Conservation (phyloP, 2,888 invertebrate genomes). For the Ctenicera cuprea region DNA sequence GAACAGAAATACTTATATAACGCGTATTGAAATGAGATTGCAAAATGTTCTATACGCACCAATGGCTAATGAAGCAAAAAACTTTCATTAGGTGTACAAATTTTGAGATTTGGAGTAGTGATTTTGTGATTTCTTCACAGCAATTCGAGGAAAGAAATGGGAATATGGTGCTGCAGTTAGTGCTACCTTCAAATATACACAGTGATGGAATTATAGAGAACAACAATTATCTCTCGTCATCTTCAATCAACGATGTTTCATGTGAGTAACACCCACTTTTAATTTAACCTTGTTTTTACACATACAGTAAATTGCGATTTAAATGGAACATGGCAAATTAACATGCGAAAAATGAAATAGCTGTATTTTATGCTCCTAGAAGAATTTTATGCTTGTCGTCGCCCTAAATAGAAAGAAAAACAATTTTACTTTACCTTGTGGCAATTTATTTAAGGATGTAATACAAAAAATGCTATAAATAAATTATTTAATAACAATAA, state of each 20-base stretch:
- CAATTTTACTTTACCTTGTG: no score
- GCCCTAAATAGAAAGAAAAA: no score
- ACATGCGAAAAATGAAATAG: no score
- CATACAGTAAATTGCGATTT: not conserved
- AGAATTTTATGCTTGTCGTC: no score
- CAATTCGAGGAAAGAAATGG: slow-evolving; percentile 62
- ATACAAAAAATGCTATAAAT: no score
- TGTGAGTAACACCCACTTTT: slow-evolving; percentile 53
- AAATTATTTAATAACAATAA: no score
- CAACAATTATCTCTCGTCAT: slow-evolving; percentile 53
- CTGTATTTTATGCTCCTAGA: no score
- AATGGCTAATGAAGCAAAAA: slow-evolving; percentile 50
- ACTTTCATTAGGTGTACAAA: slow-evolving; percentile 47
- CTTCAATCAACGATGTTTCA: slow-evolving; percentile 58
- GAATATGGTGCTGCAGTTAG: slow-evolving; percentile 70
- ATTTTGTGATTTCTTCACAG: slow-evolving; percentile 52
- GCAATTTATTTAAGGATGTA: no score
- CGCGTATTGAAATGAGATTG: slow-evolving; percentile 20
- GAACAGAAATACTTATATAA: slow-evolving; percentile 11
- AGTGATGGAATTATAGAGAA: slow-evolving; percentile 50
- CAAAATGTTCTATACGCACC: slow-evolving; percentile 49
- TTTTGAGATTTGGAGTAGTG: slow-evolving; percentile 40
- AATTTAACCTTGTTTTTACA: not conserved
- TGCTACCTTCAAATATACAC: slow-evolving; percentile 63
- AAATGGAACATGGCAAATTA: no score